Conservation (phyloP, 2,888 invertebrate species). For the Dilophus febrilis region DNA sequence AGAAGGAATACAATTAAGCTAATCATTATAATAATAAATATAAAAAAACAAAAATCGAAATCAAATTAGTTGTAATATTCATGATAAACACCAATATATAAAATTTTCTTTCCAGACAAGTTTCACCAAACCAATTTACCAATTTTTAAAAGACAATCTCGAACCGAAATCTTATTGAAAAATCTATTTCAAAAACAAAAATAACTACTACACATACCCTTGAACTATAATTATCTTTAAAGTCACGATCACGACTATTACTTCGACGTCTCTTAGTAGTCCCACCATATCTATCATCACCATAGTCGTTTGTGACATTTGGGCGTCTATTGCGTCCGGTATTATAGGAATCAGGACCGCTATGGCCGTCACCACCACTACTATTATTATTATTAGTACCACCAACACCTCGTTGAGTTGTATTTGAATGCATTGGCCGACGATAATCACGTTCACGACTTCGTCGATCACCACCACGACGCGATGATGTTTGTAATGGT, state of each 20-base stretch:
- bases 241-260: slow-evolving; percentile 7
- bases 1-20: too few relatives aligned
- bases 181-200: too few relatives aligned
- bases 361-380: slow-evolving; percentile 13
- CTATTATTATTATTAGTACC: too few relatives aligned
- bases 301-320: slow-evolving; percentile 13
- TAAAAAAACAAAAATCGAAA: too few relatives aligned
- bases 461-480: slow-evolving; percentile 7
- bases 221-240: not conserved
- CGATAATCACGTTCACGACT: slow-evolving; percentile 1
- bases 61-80: too few relatives aligned
- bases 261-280: slow-evolving; percentile 24
- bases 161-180: too few relatives aligned
- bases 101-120: too few relatives aligned
- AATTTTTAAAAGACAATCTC: too few relatives aligned
- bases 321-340: slow-evolving; percentile 14
- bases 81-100: too few relatives aligned
- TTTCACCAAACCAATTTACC: too few relatives aligned
- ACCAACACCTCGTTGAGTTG: too few relatives aligned
- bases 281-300: slow-evolving; percentile 12
- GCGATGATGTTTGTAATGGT: slow-evolving; percentile 10
- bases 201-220: not conserved
- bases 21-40: too few relatives aligned
- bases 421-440: slow-evolving; percentile 6
- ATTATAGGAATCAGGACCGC: slow-evolving; percentile 12